Evolutionary conservation across 35 echinoderm and acorn worm genomes (phyloP).

Genomic region (Eucidaris tribuloides): DNA sequence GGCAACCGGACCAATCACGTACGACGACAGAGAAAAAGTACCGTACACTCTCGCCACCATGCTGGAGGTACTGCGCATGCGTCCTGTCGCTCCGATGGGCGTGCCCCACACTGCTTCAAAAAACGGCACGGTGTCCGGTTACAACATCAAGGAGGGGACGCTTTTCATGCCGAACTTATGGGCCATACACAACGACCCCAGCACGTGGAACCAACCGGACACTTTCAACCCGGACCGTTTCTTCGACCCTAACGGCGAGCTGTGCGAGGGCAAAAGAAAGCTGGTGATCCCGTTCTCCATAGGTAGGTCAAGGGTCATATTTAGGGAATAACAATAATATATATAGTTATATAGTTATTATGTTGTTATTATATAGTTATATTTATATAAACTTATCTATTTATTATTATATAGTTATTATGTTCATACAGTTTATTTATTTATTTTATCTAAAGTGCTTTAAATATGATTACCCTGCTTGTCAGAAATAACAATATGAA

Average conservation of each 20-base stretch:
- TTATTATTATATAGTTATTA: too few species aligned
- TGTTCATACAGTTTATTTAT: too few species aligned
- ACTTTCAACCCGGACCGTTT: slow-evolving; percentile 77
- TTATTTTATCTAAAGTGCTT: too few species aligned
- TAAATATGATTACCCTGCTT: too few species aligned
- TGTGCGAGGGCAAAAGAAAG: slow-evolving; percentile 25
- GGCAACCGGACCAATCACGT: too few species aligned
- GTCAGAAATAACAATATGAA: too few species aligned
- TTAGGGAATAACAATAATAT: too few species aligned
- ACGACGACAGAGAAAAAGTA: not conserved
- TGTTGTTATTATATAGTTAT: too few species aligned
- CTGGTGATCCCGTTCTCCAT: slow-evolving; percentile 24
- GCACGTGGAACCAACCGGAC: slow-evolving; percentile 47
- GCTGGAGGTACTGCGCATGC: slow-evolving; percentile 54
- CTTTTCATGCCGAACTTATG: slow-evolving; percentile 71
- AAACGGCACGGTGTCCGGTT: slow-evolving; percentile 33
- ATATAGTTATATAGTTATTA: too few species aligned
- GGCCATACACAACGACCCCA: slow-evolving; percentile 60
- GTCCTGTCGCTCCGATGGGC: slow-evolving; percentile 25
- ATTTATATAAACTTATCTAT: too few species aligned
- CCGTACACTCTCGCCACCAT: slow-evolving; percentile 32
- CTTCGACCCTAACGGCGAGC: slow-evolving; percentile 28
- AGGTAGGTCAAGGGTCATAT: too few species aligned
- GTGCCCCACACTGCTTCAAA: slow-evolving; percentile 51
- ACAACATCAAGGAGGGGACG: slow-evolving; percentile 59